A percentile compares a stretch with the other conserved stretches of the same genome.
Evolutionary conservation across 1,140 invertebrate genomes (phyloP).

Genomic region (Tyrophagus putrescentiae): DNA sequence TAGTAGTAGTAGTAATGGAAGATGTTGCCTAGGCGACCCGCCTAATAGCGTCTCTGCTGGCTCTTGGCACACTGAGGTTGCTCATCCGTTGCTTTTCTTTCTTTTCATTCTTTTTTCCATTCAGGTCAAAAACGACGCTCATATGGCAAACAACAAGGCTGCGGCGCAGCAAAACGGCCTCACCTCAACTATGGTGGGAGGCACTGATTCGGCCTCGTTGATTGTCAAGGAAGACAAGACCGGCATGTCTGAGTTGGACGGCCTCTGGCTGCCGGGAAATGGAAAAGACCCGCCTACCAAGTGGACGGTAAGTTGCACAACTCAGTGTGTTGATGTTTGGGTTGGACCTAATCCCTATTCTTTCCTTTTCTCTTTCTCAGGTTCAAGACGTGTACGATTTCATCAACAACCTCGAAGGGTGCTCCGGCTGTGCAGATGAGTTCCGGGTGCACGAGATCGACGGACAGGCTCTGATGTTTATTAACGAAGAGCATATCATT

Average conservation of each 20-base stretch:
- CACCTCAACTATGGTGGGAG: no score
- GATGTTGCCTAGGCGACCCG: no score
- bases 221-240: no score
- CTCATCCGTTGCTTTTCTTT: no score
- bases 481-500: constrained; percentile 90
- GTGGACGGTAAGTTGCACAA: constrained; percentile 27
- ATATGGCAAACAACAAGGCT: constrained; percentile 1
- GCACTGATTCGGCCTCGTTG: no score
- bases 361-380: constrained; percentile 23
- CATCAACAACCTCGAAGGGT: constrained; percentile 67
- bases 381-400: constrained; percentile 53
- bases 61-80: no score
- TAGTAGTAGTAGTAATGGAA: no score
- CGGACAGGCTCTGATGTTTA: constrained; percentile 75
- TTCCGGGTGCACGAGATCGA: constrained; percentile 90
- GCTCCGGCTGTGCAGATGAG: constrained; percentile 81
- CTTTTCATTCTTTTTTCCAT: no score
- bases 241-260: background rate
- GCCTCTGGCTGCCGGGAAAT: constrained; percentile 17
- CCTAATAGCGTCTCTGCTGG: no score
- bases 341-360: background rate
- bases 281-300: constrained; percentile 25
- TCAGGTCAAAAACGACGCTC: no score
- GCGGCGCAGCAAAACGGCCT: no score
- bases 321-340: background rate